A percentile compares a stretch with the other conserved stretches of the same genome.
phyloP scores from a whole-genome alignment of 2,113 vertebrate species.

The Hippolais icterina region DNA sequence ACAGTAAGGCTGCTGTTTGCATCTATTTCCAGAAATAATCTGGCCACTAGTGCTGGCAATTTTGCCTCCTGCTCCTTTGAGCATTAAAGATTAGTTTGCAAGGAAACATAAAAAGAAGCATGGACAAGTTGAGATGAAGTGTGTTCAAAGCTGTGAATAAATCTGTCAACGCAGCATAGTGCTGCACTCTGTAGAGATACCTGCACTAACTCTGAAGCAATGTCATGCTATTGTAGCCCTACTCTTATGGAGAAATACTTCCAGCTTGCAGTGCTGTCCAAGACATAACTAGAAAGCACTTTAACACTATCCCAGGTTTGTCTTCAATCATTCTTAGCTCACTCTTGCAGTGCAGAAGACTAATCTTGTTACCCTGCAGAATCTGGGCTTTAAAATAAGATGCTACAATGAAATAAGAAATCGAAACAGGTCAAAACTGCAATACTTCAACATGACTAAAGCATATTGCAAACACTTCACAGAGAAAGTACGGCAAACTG shows the following conservation, averaged over 20 bases:
- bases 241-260: constrained; percentile 3
- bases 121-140: constrained; percentile 2
- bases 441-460: constrained; percentile 34
- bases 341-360: background rate
- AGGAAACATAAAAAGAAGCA: background rate
- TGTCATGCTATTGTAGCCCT: background rate
- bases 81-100: constrained; percentile 16
- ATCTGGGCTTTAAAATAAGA: constrained; percentile 42
- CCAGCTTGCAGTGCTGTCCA: background rate
- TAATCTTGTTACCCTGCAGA: constrained; percentile 34
- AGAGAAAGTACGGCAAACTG: background rate
- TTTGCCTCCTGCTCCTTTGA: background rate
- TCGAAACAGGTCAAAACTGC: constrained; percentile 1
- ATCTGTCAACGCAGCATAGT: background rate
- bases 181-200: background rate
- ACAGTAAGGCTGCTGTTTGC: background rate
- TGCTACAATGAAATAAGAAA: constrained; percentile 35
- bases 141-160: constrained; percentile 29
- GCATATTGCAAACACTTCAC: background rate
- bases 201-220: constrained; percentile 8
- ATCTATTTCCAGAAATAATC: background rate
- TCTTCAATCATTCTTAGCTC: constrained; percentile 43
- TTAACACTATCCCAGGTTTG: constrained; percentile 22
- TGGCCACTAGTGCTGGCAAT: background rate
- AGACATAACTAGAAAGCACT: constrained; percentile 27